Evolutionary conservation across 2,797 vertebrate genomes (phyloP).

Genomic region (Gadopsis marmoratus): DNA sequence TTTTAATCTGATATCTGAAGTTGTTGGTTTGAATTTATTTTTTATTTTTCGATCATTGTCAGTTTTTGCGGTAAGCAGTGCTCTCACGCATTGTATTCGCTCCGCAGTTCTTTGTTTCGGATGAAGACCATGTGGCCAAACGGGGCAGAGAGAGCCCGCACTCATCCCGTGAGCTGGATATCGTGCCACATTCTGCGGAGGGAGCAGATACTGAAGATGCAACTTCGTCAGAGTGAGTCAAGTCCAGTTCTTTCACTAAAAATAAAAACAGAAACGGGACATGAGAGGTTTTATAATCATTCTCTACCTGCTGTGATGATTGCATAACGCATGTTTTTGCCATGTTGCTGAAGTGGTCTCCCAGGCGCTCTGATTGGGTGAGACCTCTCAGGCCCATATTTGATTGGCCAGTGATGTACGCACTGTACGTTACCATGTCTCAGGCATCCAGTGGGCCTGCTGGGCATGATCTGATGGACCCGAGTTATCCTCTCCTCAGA

Average conservation of each 20-base stretch:
- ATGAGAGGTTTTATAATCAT: constrained; percentile 7
- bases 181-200: constrained; percentile 58
- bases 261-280: neutral
- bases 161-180: constrained; percentile 55
- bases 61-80: neutral
- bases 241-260: neutral
- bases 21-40: neutral
- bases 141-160: constrained; percentile 51
- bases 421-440: constrained; percentile 79
- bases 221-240: constrained; percentile 81
- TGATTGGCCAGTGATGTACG: constrained; percentile 44
- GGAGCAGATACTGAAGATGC: constrained; percentile 63
- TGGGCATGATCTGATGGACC: constrained; percentile 66
- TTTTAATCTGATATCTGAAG: neutral
- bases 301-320: constrained; percentile 41
- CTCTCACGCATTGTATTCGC: neutral
- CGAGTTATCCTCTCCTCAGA: constrained; percentile 64
- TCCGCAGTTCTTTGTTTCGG: constrained; percentile 84
- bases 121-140: constrained; percentile 76
- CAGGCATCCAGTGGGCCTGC: constrained; percentile 80
- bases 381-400: neutral
- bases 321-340: constrained; percentile 41
- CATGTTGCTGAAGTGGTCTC: constrained; percentile 32
- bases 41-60: neutral
- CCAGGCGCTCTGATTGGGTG: constrained; percentile 17